A percentile compares a stretch with the other conserved stretches of the same genome.
Conservation (phyloP, 2,888 invertebrate species). For the Nymphalis urticae region DNA sequence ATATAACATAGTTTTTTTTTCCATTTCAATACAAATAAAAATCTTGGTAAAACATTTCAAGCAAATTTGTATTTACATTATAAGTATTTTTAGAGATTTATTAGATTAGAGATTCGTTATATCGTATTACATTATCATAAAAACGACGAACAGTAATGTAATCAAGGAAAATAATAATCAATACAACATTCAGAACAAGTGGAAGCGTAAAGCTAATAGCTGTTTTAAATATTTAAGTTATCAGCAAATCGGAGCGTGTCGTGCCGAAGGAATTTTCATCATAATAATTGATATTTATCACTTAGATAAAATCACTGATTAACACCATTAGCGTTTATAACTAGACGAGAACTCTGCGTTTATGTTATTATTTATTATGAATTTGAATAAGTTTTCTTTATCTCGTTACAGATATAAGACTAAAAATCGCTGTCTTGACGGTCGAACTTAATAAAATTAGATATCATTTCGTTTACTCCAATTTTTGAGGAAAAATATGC, state of each 20-base stretch:
- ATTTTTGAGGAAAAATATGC: too few species aligned
- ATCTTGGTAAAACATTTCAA: too few species aligned
- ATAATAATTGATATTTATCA: constrained; percentile 33
- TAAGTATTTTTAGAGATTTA: too few species aligned
- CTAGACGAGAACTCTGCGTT: constrained; percentile 12
- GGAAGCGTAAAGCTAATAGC: constrained; percentile 18
- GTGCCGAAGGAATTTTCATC: constrained; percentile 26
- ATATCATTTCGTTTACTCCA: too few species aligned
- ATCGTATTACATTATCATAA: neutral
- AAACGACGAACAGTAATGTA: neutral
- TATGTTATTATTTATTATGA: neutral
- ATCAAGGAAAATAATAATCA: constrained; percentile 14
- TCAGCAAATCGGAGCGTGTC: constrained; percentile 24
- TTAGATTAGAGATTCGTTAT: too few species aligned
- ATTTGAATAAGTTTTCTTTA: too few species aligned
- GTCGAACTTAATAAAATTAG: too few species aligned
- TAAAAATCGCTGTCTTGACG: too few species aligned
- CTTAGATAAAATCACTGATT: constrained; percentile 30
- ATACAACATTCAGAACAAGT: constrained; percentile 21
- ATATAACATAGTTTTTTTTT: too few species aligned
- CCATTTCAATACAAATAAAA: too few species aligned
- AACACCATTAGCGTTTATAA: constrained; percentile 22
- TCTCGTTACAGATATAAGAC: too few species aligned
- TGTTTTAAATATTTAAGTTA: constrained; percentile 27
- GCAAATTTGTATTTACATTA: too few species aligned